phyloP scores from a whole-genome alignment of 2,888 invertebrate genomes.

The Mythimna pallens region DNA sequence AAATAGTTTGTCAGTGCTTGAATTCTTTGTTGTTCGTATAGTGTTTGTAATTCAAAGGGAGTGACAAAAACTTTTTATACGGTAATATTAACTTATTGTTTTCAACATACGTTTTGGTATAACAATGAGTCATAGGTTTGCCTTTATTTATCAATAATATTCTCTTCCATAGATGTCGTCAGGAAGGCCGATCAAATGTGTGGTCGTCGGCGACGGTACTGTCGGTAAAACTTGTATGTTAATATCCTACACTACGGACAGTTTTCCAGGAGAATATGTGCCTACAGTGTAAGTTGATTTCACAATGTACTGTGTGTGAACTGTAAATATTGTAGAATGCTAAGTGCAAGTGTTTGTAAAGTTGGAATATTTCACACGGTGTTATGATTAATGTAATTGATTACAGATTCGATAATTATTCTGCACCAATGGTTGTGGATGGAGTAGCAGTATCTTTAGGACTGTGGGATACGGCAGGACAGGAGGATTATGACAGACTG shows the following conservation, averaged over 20 bases:
- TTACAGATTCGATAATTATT: constrained; percentile 99
- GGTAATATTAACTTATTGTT: constrained; percentile 68
- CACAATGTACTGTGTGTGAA: constrained; percentile 31
- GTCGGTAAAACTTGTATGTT: constrained; percentile 98
- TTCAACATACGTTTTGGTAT: constrained; percentile 75
- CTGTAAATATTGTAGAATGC: constrained; percentile 25
- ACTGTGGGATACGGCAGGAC: constrained; percentile 99
- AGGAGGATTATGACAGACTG: constrained; percentile 99
- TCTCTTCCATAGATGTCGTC: constrained; percentile 94
- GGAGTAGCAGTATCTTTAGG: constrained; percentile 99
- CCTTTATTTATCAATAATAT: constrained; percentile 81
- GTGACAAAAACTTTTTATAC: constrained; percentile 55
- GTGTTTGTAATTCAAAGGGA: constrained; percentile 55
- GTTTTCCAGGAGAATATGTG: constrained; percentile 98
- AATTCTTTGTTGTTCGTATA: constrained; percentile 47
- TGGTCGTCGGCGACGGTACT: constrained; percentile 97
- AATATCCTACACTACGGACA: constrained; percentile 97
- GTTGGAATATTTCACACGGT: constrained; percentile 10
- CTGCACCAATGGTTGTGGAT: constrained; percentile 99
- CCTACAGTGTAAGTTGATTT: constrained; percentile 96
- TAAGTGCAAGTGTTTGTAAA: constrained; percentile 12
- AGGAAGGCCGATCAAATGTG: constrained; percentile 97
- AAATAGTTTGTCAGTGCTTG: constrained; percentile 55
- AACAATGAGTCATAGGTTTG: constrained; percentile 85
- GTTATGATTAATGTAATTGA: constrained; percentile 13